Evolutionary conservation across 2,888 invertebrate genomes (phyloP), one percentile per base, ranked within the genome.

Genomic region (Operophtera brumata): DNA sequence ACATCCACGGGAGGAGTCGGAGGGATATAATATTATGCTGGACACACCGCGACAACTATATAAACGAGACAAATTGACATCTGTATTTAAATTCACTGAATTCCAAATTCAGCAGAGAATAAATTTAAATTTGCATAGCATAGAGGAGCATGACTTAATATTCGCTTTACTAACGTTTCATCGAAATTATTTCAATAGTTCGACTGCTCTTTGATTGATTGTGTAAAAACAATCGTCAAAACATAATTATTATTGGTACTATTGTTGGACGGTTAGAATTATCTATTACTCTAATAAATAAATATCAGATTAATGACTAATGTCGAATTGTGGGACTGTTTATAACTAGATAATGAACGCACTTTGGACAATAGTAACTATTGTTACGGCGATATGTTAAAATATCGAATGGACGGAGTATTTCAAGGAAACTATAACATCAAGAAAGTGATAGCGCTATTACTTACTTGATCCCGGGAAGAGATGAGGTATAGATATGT

Each of bases 331-430:
- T 50, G 55, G 14, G 46, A 55, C 20, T 48, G 41, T 58, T 52
- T 59, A n/a, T 57, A 42, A 65, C 42, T 37, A 61, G 66, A 66
- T 70, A 69, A 70, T 57, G 66, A 65, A 56, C 66, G 72, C 71
- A 66, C 73, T 71, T 69, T 71, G 63, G 44, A 69, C 67, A 47
- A 45, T 59, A 48, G 52, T 45, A 20, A 20, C 20, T 20, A 20
- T 20, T 20, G 20, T 20, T 20, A 20, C n/a, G n/a, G n/a, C n/a
- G n/a, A n/a, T n/a, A n/a, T n/a, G n/a, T n/a, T n/a, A n/a, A n/a
- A n/a, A n/a, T n/a, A n/a, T n/a, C n/a, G n/a, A n/a, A n/a, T n/a
- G n/a, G n/a, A n/a, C n/a, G n/a, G n/a, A n/a, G n/a, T n/a, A n/a
- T n/a, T n/a, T n/a, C n/a, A n/a, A n/a, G n/a, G n/a, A n/a, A n/a